Evolutionary conservation across 2,888 invertebrate genomes (phyloP).

Genomic region (Dasysyrphus tricinctus): DNA sequence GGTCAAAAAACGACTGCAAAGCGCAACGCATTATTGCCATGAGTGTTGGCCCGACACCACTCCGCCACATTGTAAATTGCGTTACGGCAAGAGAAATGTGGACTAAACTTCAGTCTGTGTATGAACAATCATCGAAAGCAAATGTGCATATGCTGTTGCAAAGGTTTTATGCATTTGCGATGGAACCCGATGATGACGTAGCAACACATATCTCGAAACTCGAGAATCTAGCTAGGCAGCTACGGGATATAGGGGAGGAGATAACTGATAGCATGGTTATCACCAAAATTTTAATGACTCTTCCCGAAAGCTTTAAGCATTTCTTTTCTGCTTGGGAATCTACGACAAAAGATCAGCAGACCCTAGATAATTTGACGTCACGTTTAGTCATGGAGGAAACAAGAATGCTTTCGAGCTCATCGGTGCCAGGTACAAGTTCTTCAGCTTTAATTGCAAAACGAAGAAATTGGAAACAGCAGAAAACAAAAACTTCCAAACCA

Average conservation of each 20-base stretch:
- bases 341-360: not conserved
- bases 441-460: constrained; percentile 8
- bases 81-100: constrained; percentile 6
- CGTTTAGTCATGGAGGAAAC: constrained; percentile 1
- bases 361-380: not conserved
- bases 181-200: not conserved
- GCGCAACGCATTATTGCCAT: constrained; percentile 24
- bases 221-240: not conserved
- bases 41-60: constrained; percentile 17
- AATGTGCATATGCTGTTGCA: constrained; percentile 11
- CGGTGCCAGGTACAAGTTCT: not conserved
- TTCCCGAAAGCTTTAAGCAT: constrained; percentile 1
- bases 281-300: not conserved
- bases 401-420: not conserved
- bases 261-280: not conserved
- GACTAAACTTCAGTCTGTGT: constrained; percentile 13
- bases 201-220: not conserved
- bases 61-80: constrained; percentile 17
- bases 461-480: no score
- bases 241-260: not conserved
- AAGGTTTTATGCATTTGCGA: not conserved
- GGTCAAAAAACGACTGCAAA: constrained; percentile 14
- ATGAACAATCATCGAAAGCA: constrained; percentile 3
- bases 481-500: no score
- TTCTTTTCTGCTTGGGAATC: not conserved